Evolutionary conservation across 2,113 vertebrate genomes (phyloP).

Genomic region (Monopterus albus): DNA sequence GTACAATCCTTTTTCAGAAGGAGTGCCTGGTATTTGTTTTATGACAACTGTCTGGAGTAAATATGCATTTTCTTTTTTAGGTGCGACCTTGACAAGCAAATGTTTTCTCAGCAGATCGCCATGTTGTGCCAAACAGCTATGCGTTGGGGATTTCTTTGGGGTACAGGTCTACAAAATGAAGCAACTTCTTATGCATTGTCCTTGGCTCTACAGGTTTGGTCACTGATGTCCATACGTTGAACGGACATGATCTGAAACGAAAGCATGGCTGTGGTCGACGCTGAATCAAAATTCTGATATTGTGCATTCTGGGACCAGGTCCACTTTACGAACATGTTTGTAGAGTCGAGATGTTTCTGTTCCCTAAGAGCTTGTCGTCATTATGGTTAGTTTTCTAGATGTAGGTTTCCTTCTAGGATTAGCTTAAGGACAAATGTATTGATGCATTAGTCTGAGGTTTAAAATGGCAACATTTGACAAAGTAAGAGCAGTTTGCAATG

Average conservation of each 20-base stretch:
- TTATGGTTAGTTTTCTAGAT: constrained; percentile 28
- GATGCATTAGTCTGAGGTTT: constrained; percentile 51
- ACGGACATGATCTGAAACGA: constrained; percentile 66
- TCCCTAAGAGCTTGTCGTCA: constrained; percentile 28
- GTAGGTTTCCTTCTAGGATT: constrained; percentile 32
- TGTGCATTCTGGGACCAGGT: constrained; percentile 44
- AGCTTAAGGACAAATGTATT: constrained; percentile 51
- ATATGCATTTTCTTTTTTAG: constrained; percentile 88
- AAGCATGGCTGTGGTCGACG: constrained; percentile 47
- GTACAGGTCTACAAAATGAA: constrained; percentile 88
- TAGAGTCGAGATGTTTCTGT: constrained; percentile 38
- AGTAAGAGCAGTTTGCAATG: constrained; percentile 54
- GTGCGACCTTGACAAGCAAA: constrained; percentile 82
- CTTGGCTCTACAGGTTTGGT: constrained; percentile 77
- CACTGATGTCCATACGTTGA: constrained; percentile 65
- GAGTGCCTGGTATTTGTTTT: constrained; percentile 57
- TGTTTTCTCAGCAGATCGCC: constrained; percentile 84
- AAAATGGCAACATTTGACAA: constrained; percentile 52
- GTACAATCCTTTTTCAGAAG: constrained; percentile 40
- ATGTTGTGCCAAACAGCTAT: constrained; percentile 79
- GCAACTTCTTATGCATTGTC: constrained; percentile 83
- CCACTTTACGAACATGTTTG: constrained; percentile 30
- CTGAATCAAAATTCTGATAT: constrained; percentile 60
- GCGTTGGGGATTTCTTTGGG: constrained; percentile 80
- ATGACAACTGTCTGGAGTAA: constrained; percentile 80